Base-by-base conservation (phyloP, 2,113 vertebrate species). In the Naja naja region DNA sequence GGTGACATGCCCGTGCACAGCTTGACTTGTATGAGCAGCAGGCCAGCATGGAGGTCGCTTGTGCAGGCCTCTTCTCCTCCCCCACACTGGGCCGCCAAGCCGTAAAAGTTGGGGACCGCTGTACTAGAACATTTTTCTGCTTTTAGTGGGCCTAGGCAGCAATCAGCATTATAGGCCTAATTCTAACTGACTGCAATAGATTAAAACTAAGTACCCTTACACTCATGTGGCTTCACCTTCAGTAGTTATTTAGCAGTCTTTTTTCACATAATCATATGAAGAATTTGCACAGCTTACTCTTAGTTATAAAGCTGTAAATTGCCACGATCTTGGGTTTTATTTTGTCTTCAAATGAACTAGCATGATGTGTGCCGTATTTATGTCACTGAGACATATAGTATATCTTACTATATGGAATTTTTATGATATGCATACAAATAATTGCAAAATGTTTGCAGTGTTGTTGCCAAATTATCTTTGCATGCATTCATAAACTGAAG, bases 261-360 rank as follows among this genome's bases (percentile, higher is more conserved):
- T 91, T 91, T 94, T 97, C 85, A 60, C 60, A 25, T 88, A 88
- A 91, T 81, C 18, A 54, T 93, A 93, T 74, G 88, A 95, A 94
- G 91, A 94, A 58, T 95, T 95, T 6, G 55, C 95, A 94, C 89
- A 92, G 94, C 92, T 94, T 91, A 30, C 30, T 49, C 89, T 91
- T 96, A 94, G 94, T 95, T 91, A 47, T 55, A 89, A 39, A 85
- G 30, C 87, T 94, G 1, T 95, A 34, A n/a, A 9, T 23, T 11
- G 12, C 39, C 22, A 69, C 34, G 3, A 1, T 91, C 25, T 23
- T 86, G 39, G 27, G 69, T 20, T 74, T 30, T 54, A 43, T 45
- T 18, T n/a, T 88, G 60, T 27, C 47, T 92, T 43, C 39, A 14
- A 43, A n/a, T 6, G 89, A 81, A 81, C 69, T 39, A 69, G 30